Evolutionary conservation across 2,888 invertebrate species (phyloP), one percentile per base, ranked within the genome.

Genomic region (Lasioglossum lativentre): DNA sequence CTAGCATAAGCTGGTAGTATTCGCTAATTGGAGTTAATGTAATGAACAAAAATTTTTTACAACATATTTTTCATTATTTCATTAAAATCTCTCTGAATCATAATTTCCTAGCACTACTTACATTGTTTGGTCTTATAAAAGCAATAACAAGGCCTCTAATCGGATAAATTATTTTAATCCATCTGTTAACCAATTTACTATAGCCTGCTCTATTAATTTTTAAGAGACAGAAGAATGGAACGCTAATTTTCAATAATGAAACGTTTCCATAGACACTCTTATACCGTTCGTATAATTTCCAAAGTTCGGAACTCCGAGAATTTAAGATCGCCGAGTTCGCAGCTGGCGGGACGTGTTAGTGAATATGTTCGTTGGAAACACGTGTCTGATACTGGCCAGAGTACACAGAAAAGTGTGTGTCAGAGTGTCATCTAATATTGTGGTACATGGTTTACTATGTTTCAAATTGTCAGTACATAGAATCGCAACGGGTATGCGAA

Each of bases 341-440:
- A 63, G 63, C 34, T 68, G 38, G 34, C 38, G 19, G 68, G 8
- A 68, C 19, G 38, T 23, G 68, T 68, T 38, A 68, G 38, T 38
- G 34, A 68, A 23, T 23, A 68, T 68, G 34, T 38, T 68, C 68
- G 23, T 10, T 23, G 38, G 66, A 23, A 68, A 63, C 63, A 16
- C 34, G 38, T 14, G 40, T n/a, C 70, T 14, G 38, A 10, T 23
- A n/a, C 14, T 12, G n/a, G 70, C 38, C n/a, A n/a, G 23, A 70
- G 70, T n/a, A 70, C 23, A 34, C n/a, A n/a, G n/a, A 19, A 68
- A 38, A 70, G 70, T n/a, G 12, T 68, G 38, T 23, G 38, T 2
- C 40, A 5, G 23, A 70, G 38, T 38, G 68, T 40, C 70, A 40
- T 40, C 68, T 68, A 68, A 68, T 68, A 68, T 40, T 38, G 68